Percentiles rank a stretch among this genome's conserved stretches.
Evolutionary conservation across 2,113 vertebrate species (phyloP).

Genomic region (Oophaga pumilio): DNA sequence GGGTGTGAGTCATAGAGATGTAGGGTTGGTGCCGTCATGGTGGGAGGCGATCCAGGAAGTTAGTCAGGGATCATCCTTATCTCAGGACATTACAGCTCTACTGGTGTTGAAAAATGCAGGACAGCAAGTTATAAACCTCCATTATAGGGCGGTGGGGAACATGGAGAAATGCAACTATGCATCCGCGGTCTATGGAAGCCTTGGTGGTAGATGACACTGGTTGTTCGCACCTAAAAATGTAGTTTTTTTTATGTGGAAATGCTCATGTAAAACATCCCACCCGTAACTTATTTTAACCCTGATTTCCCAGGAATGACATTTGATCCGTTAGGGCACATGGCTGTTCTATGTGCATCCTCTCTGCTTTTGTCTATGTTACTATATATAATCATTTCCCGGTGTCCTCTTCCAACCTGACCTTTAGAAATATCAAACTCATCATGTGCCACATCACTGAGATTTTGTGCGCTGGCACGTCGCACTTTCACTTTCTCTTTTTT

Average conservation of each 20-base stretch:
- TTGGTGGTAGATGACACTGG: not conserved
- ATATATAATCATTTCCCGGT: conserved; percentile 7
- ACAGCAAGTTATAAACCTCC: too few relatives aligned
- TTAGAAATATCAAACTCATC: conserved; percentile 45
- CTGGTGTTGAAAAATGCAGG: not conserved
- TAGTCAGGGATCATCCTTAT: not conserved
- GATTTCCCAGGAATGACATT: not conserved
- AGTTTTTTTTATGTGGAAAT: not conserved
- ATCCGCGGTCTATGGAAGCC: not conserved
- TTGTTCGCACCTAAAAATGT: not conserved
- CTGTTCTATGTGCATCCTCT: not conserved
- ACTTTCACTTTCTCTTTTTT: conserved; percentile 1
- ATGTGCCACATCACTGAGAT: conserved; percentile 33
- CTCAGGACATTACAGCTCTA: conserved; percentile 16
- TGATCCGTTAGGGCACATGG: not conserved
- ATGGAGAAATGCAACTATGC: too few relatives aligned
- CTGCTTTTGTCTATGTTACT: not conserved
- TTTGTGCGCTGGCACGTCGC: not conserved
- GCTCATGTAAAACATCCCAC: not conserved
- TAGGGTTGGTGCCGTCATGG: not conserved
- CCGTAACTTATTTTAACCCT: not conserved
- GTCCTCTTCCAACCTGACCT: conserved; percentile 30
- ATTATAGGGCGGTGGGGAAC: too few relatives aligned
- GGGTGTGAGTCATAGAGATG: not conserved
- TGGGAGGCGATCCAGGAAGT: conserved; percentile 29